Conservation (phyloP, 1,140 invertebrate species). For the Drosophila seguyi region DNA sequence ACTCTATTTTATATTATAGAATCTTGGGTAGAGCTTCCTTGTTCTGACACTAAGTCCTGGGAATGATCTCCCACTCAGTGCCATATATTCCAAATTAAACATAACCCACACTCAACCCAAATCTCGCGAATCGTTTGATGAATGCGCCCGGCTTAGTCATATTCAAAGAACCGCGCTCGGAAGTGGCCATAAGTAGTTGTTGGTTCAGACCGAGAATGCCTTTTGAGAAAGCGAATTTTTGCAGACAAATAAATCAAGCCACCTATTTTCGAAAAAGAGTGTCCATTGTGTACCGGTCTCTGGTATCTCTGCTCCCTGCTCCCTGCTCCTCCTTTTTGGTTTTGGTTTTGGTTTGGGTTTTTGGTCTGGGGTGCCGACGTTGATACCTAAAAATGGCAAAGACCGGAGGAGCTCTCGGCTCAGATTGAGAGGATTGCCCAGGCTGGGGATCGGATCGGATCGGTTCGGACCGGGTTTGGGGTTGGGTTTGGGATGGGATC, state of each 20-base stretch:
- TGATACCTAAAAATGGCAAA: conserved; percentile 78
- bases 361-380: conserved; percentile 69
- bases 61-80: too few species aligned
- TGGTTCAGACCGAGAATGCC: conserved; percentile 63
- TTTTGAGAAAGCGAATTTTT: conserved; percentile 83
- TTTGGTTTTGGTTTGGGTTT: conserved; percentile 24
- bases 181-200: conserved; percentile 51
- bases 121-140: conserved; percentile 25
- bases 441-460: too few species aligned
- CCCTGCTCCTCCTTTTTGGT: conserved; percentile 7
- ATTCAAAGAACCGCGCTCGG: conserved; percentile 40
- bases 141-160: conserved; percentile 49
- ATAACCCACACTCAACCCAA: conserved; percentile 24
- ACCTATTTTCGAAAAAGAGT: conserved; percentile 78
- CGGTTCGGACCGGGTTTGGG: neutral
- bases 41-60: too few species aligned
- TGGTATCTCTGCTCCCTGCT: conserved; percentile 16
- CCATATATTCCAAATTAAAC: conserved; percentile 33
- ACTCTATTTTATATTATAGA: too few species aligned
- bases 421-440: conserved; percentile 72
- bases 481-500: conserved; percentile 14
- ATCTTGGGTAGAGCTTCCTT: too few species aligned
- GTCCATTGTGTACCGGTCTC: conserved; percentile 72
- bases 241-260: conserved; percentile 85
- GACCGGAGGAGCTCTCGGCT: conserved; percentile 53